A percentile compares a stretch with the other conserved stretches of the same genome.
These are phyloP conservation scores for Peromyscus melanophrys DNA, from an alignment of 2,797 vertebrate species.

Conservation along the genomic window DNA sequence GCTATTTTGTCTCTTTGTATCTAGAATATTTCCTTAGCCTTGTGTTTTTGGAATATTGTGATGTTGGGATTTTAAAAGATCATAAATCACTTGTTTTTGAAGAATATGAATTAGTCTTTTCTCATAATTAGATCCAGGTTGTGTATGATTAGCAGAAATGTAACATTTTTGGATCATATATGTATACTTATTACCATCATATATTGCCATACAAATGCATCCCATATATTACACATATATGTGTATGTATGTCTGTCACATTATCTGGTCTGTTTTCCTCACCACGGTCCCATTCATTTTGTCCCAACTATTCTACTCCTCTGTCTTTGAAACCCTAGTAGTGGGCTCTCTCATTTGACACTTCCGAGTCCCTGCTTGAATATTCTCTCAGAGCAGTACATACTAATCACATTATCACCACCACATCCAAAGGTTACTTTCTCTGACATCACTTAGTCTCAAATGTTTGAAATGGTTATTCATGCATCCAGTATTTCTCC, in stretches of 20 bases:
- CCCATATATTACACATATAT: neutral
- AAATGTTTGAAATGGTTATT: neutral
- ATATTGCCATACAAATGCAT: neutral
- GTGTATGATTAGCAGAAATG: neutral
- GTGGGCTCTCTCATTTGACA: neutral
- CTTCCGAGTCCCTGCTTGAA: neutral
- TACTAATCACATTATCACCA: neutral
- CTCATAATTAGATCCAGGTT: neutral
- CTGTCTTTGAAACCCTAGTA: neutral
- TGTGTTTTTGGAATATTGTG: neutral
- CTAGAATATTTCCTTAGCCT: neutral
- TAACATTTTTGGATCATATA: neutral
- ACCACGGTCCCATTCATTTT: neutral
- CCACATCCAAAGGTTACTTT: neutral
- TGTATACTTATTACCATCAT: neutral
- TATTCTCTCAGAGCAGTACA: neutral
- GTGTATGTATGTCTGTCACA: neutral
- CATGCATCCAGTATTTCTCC: neutral
- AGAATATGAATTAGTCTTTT: neutral
- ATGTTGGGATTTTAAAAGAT: neutral
- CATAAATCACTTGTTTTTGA: neutral
- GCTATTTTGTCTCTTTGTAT: neutral
- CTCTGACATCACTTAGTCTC: neutral
- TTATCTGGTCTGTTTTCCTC: neutral
- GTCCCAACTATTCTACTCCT: neutral